Conservation (phyloP, 2,888 invertebrate genomes). For the Zygogramma bicolorata region DNA sequence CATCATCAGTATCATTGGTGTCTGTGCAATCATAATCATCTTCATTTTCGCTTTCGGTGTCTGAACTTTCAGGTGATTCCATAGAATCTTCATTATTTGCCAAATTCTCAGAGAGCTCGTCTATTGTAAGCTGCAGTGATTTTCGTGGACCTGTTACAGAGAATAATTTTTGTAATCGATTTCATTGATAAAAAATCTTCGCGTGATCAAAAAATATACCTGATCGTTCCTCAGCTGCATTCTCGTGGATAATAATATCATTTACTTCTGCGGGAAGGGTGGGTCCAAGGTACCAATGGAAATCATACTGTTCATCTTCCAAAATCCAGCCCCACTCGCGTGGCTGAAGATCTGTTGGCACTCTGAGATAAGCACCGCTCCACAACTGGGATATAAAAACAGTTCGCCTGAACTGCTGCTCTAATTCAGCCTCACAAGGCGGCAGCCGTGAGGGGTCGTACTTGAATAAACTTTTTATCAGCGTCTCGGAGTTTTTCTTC, state of each 20-base stretch:
- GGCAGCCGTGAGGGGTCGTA: background rate
- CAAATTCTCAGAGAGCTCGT: background rate
- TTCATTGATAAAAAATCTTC: background rate
- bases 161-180: background rate
- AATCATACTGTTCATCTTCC: background rate
- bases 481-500: too few relatives aligned
- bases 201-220: too few relatives aligned
- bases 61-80: background rate
- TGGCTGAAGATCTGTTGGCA: background rate
- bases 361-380: slow-evolving; percentile 2
- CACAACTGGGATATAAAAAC: background rate
- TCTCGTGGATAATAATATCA: background rate
- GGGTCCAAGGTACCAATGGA: background rate
- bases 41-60: background rate
- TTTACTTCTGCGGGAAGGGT: background rate
- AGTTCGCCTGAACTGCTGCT: background rate
- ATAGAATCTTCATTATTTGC: too few relatives aligned
- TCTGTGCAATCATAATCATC: background rate
- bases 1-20: background rate
- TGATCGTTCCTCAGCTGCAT: background rate
- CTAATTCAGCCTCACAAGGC: background rate
- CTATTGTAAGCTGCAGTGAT: background rate
- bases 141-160: background rate
- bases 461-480: too few relatives aligned
- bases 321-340: background rate